These are phyloP conservation scores for Megalopta genalis DNA, from an alignment of 1,140 invertebrate genomes.

Conservation along the genomic window DNA sequence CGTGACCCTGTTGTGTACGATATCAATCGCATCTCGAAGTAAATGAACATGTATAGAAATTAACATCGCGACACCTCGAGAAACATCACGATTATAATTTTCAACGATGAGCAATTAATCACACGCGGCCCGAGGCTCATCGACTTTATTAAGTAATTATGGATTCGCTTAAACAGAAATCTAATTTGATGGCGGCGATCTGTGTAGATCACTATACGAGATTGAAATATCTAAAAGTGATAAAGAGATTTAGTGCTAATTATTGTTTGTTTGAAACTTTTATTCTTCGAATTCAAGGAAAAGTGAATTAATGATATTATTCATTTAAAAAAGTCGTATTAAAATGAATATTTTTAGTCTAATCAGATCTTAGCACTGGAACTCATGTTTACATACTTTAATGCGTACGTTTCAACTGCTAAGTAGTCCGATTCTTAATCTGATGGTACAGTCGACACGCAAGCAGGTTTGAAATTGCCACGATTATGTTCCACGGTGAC, in stretches of 20 bases:
- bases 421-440: conserved; percentile 10
- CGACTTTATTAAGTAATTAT: no score
- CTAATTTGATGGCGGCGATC: no score
- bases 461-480: neutral
- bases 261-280: no score
- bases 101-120: neutral
- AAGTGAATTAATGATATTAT: neutral
- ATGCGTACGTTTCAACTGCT: neutral
- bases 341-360: neutral
- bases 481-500: conserved; percentile 4
- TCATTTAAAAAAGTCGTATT: neutral
- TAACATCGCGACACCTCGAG: neutral
- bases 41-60: conserved; percentile 14
- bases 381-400: neutral
- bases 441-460: conserved; percentile 12
- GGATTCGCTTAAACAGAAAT: no score
- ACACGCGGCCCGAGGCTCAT: no score
- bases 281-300: no score
- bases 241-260: no score
- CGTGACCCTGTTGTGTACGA: neutral
- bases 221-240: no score
- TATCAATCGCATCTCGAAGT: neutral
- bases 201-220: no score
- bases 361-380: neutral
- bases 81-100: neutral